phyloP scores from a whole-genome alignment of 2,113 vertebrate genomes.

The Tachysurus fulvidraco region DNA sequence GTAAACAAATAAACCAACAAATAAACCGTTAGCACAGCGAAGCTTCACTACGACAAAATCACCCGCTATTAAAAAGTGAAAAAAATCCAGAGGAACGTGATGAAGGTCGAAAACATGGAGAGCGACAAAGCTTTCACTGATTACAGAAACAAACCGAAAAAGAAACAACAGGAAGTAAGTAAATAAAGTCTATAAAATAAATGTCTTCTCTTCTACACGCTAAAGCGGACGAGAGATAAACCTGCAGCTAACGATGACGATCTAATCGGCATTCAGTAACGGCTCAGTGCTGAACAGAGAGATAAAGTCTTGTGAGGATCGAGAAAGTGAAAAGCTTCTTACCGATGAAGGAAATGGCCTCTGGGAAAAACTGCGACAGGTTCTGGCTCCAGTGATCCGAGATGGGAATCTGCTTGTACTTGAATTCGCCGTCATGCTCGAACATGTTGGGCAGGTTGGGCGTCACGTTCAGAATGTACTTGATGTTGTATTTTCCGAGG shows the following conservation, averaged over 20 bases:
- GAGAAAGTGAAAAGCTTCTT: conserved; percentile 63
- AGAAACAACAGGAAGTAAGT: too few species aligned
- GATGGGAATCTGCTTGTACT: conserved; percentile 99
- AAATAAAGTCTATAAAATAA: too few species aligned
- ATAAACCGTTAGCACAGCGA: too few species aligned
- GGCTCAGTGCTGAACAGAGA: too few species aligned
- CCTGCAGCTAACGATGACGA: too few species aligned
- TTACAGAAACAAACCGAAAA: too few species aligned
- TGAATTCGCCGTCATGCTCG: conserved; percentile 94
- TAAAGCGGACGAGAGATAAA: too few species aligned
- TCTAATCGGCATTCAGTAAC: too few species aligned
- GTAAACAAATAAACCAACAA: background rate
- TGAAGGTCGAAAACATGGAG: background rate
- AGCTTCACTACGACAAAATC: background rate
- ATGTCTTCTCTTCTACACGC: too few species aligned
- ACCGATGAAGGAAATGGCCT: conserved; percentile 99
- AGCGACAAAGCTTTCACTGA: background rate
- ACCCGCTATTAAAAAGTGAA: background rate
- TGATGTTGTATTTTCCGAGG: conserved; percentile 96
- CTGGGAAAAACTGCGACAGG: conserved; percentile 98
- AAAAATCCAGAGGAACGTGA: background rate
- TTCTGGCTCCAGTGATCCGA: conserved; percentile 99
- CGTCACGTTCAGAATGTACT: conserved; percentile 98
- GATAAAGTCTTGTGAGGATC: background rate
- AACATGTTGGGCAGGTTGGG: conserved; percentile 99